A percentile compares a stretch with the other conserved stretches of the same genome.
Evolutionary conservation across 2,113 vertebrate genomes (phyloP).

Genomic region (Anguilla rostrata): DNA sequence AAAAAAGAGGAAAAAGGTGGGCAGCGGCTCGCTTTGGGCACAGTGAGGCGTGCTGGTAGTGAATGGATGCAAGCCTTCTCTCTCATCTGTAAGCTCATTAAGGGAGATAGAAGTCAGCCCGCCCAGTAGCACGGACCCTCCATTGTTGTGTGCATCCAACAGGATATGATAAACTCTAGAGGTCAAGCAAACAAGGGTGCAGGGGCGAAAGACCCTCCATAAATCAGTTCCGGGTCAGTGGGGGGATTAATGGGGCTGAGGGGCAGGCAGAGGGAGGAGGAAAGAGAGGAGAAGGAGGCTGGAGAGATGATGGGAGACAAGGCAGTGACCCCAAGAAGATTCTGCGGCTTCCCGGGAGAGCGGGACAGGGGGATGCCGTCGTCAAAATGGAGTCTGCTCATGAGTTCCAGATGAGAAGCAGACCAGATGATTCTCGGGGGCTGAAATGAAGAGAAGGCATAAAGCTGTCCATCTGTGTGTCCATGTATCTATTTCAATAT

Average conservation of each 20-base stretch:
- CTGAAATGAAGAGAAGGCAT: conserved; percentile 47
- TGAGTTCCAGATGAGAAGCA: conserved; percentile 68
- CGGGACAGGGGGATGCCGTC: conserved; percentile 39
- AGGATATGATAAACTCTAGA: conserved; percentile 14
- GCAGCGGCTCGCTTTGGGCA: neutral
- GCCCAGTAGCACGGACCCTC: neutral
- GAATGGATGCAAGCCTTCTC: neutral
- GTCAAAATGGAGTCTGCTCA: conserved; percentile 43
- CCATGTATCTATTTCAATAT: neutral
- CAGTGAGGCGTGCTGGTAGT: neutral
- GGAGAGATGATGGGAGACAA: conserved; percentile 53
- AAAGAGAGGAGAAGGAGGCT: conserved; percentile 13
- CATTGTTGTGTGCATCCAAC: conserved; percentile 34
- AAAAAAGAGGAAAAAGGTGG: neutral
- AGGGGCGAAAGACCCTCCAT: conserved; percentile 6
- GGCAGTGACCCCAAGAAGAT: conserved; percentile 48
- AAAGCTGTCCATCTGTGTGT: conserved; percentile 9
- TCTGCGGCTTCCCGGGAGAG: conserved; percentile 52
- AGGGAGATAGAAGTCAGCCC: conserved; percentile 1
- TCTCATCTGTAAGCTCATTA: neutral
- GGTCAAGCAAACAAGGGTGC: conserved; percentile 9
- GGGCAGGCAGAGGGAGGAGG: neutral
- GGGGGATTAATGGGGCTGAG: neutral
- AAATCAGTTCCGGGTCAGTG: conserved; percentile 18
- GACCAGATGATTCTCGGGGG: conserved; percentile 58